Evolutionary conservation across 2,888 invertebrate genomes (phyloP), one percentile per base, ranked within the genome.

Genomic region (Agriopis marginaria): DNA sequence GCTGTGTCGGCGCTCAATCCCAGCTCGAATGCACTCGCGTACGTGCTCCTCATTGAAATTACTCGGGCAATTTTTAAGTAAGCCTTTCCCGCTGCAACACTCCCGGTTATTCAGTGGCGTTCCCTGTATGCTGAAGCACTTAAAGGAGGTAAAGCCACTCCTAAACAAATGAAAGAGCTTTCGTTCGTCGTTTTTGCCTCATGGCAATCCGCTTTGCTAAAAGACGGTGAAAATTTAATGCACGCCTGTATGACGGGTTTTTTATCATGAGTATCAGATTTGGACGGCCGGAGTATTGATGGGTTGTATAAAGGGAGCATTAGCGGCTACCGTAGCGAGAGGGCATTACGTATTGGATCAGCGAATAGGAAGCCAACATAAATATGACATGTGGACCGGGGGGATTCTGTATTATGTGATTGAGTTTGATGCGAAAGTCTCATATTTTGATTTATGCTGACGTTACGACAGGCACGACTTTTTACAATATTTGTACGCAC

Each of bases 1-100:
- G 72, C 66, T 63, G 66, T 73, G 75, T 71, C 66, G 80, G 72
- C 84, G 81, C 83, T 85, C 84, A 84, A 88, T 88, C 82, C 86
- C 83, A 79, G 84, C 83, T 84, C 82, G 79, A 86, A 87, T 91
- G 90, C 91, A 90, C 89, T 89, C 83, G 79, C 79, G 87, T 87
- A 93, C 93, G 93, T 93, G 93, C 88, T 91, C 88, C 85, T 92
- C 92, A 93, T 93, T 90, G 87, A 85, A 92, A 93, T 90, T 89
- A 89, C 88, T 83, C 80, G 78, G 84, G 86, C 91, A 91, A 92
- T 93, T 92, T 92, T 92, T 93, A 93, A 92, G 90, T 89, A 89
- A 88, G 87, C 86, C 86, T 89, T 89, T 88, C 82, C 84, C 89
- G 89, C 87, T 92, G 91, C 91, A 91, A 87, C 89, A 89, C 91